Conservation (phyloP, 2,888 invertebrate genomes). For the Spodoptera littoralis region DNA sequence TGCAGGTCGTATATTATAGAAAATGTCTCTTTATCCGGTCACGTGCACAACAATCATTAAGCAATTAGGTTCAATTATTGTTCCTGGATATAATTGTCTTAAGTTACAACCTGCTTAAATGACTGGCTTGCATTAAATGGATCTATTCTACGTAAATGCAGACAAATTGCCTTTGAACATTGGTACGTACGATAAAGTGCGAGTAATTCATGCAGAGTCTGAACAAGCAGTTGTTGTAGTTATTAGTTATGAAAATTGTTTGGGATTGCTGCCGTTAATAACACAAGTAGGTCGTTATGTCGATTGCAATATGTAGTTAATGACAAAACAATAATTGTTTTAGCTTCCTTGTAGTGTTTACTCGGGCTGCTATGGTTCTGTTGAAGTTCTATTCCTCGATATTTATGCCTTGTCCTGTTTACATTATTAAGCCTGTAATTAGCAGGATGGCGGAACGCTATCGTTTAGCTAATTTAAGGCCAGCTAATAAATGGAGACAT, state of each 20-base stretch:
- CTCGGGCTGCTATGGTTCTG: too few relatives aligned
- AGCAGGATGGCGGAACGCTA: background rate
- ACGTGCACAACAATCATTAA: slow-evolving; percentile 75
- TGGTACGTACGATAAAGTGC: slow-evolving; percentile 53
- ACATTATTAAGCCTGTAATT: slow-evolving; percentile 7
- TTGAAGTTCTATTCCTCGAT: slow-evolving; percentile 1
- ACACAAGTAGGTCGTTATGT: slow-evolving; percentile 23
- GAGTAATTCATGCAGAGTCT: slow-evolving; percentile 29
- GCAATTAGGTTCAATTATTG: slow-evolving; percentile 80
- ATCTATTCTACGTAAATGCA: slow-evolving; percentile 67
- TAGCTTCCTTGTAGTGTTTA: background rate
- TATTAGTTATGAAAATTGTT: slow-evolving; percentile 53
- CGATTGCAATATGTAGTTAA: slow-evolving; percentile 13
- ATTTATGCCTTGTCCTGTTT: slow-evolving; percentile 13
- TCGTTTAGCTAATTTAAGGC: slow-evolving; percentile 11
- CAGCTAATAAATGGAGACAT: background rate
- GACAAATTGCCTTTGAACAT: slow-evolving; percentile 64
- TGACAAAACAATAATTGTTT: slow-evolving; percentile 18
- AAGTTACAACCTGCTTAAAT: slow-evolving; percentile 63
- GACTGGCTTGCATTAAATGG: slow-evolving; percentile 68
- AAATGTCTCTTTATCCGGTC: slow-evolving; percentile 69
- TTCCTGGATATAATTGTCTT: slow-evolving; percentile 74
- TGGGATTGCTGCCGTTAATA: slow-evolving; percentile 25
- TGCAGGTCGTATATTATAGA: slow-evolving; percentile 64
- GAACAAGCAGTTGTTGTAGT: slow-evolving; percentile 35